Percentiles rank a stretch among this genome's conserved stretches.
These are phyloP conservation scores for Aradus depressus DNA, from an alignment of 2,888 invertebrate genomes.

Conservation along the genomic window DNA sequence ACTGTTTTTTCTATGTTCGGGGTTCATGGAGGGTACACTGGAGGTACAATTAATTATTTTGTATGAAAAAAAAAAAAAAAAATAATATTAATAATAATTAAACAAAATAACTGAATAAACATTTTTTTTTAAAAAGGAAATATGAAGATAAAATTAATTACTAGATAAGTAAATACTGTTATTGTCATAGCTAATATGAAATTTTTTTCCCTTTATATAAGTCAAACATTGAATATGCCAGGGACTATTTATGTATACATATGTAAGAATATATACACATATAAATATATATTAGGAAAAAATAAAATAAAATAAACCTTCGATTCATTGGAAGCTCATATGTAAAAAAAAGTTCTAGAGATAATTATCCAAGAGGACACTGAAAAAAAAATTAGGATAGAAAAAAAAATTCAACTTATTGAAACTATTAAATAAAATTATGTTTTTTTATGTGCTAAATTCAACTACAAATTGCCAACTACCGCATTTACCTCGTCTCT, in stretches of 20 bases:
- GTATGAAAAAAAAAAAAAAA: too few species aligned
- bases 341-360: too few species aligned
- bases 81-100: too few species aligned
- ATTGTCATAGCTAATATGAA: conserved; percentile 16
- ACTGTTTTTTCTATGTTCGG: too few species aligned
- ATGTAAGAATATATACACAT: conserved; percentile 12
- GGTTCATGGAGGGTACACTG: too few species aligned
- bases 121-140: too few species aligned
- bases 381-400: neutral
- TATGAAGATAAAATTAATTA: conserved; percentile 11
- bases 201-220: conserved; percentile 12
- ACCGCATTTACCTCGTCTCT: too few species aligned
- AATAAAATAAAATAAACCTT: conserved; percentile 7
- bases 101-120: too few species aligned
- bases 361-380: neutral
- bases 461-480: too few species aligned
- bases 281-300: conserved; percentile 8
- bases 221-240: conserved; percentile 7
- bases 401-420: neutral
- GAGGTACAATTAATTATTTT: too few species aligned
- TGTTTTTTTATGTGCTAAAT: conserved; percentile 8
- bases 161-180: conserved; percentile 13
- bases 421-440: neutral
- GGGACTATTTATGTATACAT: conserved; percentile 11
- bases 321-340: too few species aligned